A percentile compares a stretch with the other conserved stretches of the same genome.
Conservation (phyloP, 2,113 vertebrate genomes). For the Carlito syrichta region DNA sequence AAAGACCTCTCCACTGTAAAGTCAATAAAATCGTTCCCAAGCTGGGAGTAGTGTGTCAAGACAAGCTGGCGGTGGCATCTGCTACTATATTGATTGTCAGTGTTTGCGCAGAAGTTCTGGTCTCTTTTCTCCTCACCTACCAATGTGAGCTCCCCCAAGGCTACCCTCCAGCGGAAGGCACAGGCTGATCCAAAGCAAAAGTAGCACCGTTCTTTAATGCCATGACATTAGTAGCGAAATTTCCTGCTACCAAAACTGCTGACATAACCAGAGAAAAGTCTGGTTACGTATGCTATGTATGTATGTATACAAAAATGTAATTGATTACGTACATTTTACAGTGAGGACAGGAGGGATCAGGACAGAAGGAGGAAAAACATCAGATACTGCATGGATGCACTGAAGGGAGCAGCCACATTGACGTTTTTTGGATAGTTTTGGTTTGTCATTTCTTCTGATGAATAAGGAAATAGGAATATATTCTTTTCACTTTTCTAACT, state of each 20-base stretch:
- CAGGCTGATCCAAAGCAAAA: not conserved
- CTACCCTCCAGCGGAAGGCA: not conserved
- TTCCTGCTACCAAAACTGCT: not conserved
- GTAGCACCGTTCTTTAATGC: not conserved
- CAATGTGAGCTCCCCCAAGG: not conserved
- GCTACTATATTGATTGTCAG: conserved; percentile 2
- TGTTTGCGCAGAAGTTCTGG: not conserved
- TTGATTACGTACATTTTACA: too few relatives aligned
- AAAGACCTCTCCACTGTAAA: not conserved
- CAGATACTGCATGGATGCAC: rapidly evolving
- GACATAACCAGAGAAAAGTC: not conserved
- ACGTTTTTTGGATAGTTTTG: not conserved
- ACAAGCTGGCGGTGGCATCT: conserved; percentile 28
- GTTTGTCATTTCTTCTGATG: not conserved
- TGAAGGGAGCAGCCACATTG: too few relatives aligned
- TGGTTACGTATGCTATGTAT: too few relatives aligned
- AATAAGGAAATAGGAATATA: not conserved
- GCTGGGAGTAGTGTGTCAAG: not conserved
- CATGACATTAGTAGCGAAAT: not conserved
- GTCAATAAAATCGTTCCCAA: not conserved
- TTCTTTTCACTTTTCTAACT: not conserved
- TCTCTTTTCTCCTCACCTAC: not conserved
- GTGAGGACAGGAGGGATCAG: not conserved
- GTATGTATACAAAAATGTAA: too few relatives aligned
- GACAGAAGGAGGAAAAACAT: not conserved